These are phyloP conservation scores for Ophion slaviceki DNA, from an alignment of 2,888 invertebrate species.

Conservation along the genomic window DNA sequence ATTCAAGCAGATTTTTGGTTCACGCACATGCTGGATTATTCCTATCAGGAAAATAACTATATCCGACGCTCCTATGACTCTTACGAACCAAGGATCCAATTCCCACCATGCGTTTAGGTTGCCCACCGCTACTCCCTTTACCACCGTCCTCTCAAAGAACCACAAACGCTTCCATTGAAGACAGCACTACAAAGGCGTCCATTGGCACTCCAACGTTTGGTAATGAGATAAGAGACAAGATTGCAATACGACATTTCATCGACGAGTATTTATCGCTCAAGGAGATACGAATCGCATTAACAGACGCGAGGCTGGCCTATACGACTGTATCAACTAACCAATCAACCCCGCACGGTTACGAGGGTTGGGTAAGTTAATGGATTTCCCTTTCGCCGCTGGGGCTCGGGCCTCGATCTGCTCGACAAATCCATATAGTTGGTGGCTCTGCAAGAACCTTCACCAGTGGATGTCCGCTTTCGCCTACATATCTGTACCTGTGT, in stretches of 20 bases:
- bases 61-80: too few relatives aligned
- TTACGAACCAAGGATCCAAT: too few relatives aligned
- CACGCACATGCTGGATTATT: too few relatives aligned
- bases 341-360: conserved; percentile 51
- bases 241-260: neutral
- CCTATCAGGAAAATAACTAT: too few relatives aligned
- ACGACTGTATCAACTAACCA: conserved; percentile 23
- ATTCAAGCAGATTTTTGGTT: too few relatives aligned
- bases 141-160: too few relatives aligned
- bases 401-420: conserved; percentile 69
- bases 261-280: conserved; percentile 6
- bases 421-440: neutral
- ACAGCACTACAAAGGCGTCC: too few relatives aligned
- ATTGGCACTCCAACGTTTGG: neutral
- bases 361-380: conserved; percentile 77
- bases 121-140: too few relatives aligned
- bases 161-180: too few relatives aligned
- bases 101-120: too few relatives aligned
- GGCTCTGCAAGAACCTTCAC: neutral
- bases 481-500: conserved; percentile 3
- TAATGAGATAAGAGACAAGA: neutral
- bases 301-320: neutral
- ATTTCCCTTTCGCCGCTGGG: conserved; percentile 76
- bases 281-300: neutral
- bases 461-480: neutral